Conservation (phyloP, 2,113 vertebrate species). For the Mustela lutreola region DNA sequence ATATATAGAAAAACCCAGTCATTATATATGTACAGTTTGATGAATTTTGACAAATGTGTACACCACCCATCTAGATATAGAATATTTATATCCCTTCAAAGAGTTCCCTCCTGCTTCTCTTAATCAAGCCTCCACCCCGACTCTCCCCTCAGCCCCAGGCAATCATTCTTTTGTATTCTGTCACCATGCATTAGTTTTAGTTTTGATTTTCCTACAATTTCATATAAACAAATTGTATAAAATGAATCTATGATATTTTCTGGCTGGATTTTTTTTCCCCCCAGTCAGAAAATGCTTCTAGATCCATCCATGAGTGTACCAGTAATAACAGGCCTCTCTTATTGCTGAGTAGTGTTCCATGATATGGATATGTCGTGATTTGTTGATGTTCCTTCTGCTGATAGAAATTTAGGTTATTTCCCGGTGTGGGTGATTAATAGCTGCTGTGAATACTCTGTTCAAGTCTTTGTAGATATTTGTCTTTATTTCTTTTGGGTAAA, state of each 20-base stretch:
- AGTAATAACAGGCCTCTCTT: not conserved
- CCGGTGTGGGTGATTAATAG: not conserved
- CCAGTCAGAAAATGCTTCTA: not conserved
- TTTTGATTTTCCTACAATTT: constrained; percentile 50
- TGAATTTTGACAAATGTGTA: not conserved
- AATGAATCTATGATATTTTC: not conserved
- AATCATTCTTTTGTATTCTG: not conserved
- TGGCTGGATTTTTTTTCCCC: not conserved
- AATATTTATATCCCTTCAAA: not conserved
- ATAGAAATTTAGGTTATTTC: not conserved
- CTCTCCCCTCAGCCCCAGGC: not conserved
- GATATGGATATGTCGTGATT: not conserved
- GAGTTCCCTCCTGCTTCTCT: not conserved
- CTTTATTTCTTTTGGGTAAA: constrained; percentile 34
- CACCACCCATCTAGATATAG: not conserved
- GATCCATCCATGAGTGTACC: not conserved
- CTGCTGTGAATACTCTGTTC: not conserved
- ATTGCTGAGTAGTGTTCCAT: not conserved
- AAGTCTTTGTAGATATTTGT: not conserved
- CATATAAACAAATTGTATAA: constrained; percentile 9
- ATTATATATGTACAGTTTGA: not conserved
- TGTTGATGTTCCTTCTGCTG: not conserved
- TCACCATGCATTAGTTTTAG: not conserved
- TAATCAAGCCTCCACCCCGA: not conserved
- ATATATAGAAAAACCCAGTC: not conserved